Conservation (phyloP, 2,797 vertebrate genomes). For the Thaleichthys pacificus region DNA sequence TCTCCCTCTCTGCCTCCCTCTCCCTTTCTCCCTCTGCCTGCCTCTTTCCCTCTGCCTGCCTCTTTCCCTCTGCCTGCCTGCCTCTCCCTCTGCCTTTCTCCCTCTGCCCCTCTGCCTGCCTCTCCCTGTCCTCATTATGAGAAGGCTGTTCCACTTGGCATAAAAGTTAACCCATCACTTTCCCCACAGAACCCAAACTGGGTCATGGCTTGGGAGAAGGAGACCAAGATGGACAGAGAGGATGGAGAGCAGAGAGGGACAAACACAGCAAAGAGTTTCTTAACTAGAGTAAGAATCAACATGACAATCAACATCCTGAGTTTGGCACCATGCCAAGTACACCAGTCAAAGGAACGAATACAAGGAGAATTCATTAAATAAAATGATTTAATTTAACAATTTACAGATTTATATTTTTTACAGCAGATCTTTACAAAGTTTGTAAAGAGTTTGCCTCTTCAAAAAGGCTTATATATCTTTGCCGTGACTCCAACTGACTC, state of each 20-base stretch:
- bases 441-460: constrained; percentile 52
- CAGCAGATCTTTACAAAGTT: constrained; percentile 73
- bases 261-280: no score
- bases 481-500: no score
- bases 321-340: constrained; percentile 7
- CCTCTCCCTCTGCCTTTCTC: no score
- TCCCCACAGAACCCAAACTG: constrained; percentile 61
- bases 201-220: constrained; percentile 59
- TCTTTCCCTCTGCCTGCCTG: no score
- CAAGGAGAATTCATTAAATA: constrained; percentile 37
- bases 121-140: constrained; percentile 64
- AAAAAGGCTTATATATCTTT: constrained; percentile 41
- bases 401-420: constrained; percentile 53
- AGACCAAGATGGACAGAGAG: constrained; percentile 15
- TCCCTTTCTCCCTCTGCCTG: no score
- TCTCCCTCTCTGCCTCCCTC: constrained; percentile 6
- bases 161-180: constrained; percentile 62
- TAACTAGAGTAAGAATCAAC: no score
- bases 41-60: no score
- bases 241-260: no score
- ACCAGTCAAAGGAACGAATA: constrained; percentile 1
- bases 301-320: neutral
- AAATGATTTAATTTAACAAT: constrained; percentile 56
- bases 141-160: constrained; percentile 71
- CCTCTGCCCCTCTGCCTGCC: constrained; percentile 2